Evolutionary conservation across 2,888 invertebrate species (phyloP).

Genomic region (Rhagonycha fulva): DNA sequence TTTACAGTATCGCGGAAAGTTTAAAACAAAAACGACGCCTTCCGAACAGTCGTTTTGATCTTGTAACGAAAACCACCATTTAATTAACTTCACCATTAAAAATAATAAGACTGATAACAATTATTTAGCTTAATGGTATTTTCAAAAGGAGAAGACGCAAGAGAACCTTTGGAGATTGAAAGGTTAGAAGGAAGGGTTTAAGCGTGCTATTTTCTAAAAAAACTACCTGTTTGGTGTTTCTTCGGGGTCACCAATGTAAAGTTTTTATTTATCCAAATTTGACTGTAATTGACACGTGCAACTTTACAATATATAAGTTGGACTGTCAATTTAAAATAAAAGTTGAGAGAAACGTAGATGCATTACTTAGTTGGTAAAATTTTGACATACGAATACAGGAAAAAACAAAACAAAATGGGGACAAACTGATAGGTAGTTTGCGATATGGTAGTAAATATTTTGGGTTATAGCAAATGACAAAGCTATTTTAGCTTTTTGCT

Average conservation of each 20-base stretch:
- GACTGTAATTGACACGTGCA: not conserved
- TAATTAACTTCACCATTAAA: not conserved
- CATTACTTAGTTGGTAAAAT: conserved; percentile 12
- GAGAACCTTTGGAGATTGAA: no score
- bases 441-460: not conserved
- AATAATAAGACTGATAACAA: not conserved
- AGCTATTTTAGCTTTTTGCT: conserved; percentile 28
- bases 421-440: not conserved
- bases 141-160: no score
- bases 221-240: no score
- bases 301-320: conserved; percentile 17
- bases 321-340: conserved; percentile 10
- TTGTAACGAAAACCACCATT: not conserved
- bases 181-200: no score
- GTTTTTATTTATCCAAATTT: not conserved
- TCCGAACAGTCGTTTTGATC: not conserved
- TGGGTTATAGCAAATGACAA: conserved; percentile 16
- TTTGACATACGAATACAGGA: not conserved
- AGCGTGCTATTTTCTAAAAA: no score
- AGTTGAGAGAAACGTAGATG: conserved; percentile 20
- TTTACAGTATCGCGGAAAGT: not conserved
- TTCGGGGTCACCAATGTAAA: not conserved
- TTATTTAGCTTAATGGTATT: no score
- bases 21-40: not conserved
- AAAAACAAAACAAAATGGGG: not conserved